phyloP scores from a whole-genome alignment of 2,888 invertebrate species.

The Lagria hirta region DNA sequence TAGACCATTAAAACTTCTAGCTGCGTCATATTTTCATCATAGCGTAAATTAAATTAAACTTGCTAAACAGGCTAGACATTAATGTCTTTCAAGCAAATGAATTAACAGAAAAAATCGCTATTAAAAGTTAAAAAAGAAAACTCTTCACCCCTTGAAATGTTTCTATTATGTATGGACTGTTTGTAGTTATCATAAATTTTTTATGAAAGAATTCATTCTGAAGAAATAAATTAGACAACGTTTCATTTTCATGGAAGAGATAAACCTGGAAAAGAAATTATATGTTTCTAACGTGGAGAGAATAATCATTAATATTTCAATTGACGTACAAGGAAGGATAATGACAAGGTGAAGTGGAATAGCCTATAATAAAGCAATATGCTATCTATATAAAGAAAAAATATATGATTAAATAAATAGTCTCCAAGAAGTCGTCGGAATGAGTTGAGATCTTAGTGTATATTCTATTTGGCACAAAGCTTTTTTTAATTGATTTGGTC shows the following conservation, averaged over 20 bases:
- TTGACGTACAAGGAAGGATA: too few species aligned
- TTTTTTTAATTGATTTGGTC: too few species aligned
- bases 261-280: slow-evolving; percentile 10
- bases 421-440: too few species aligned
- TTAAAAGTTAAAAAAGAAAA: slow-evolving; percentile 10
- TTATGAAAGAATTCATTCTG: slow-evolving; percentile 2
- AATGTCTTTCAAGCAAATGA: slow-evolving; percentile 7
- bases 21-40: slow-evolving; percentile 11
- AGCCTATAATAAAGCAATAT: too few species aligned
- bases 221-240: slow-evolving; percentile 1
- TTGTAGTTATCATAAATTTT: slow-evolving; percentile 9
- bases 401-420: too few species aligned
- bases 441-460: too few species aligned
- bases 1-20: slow-evolving; percentile 9
- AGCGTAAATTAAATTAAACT: slow-evolving; percentile 21
- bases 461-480: too few species aligned
- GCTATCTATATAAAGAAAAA: too few species aligned
- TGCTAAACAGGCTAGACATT: slow-evolving; percentile 14
- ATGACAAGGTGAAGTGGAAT: too few species aligned
- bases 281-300: slow-evolving; percentile 8
- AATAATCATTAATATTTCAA: too few species aligned
- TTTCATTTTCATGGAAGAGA: slow-evolving; percentile 7
- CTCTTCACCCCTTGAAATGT: background rate
- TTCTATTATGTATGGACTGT: background rate
- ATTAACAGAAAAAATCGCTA: slow-evolving; percentile 13